Conservation (phyloP, 2,888 invertebrate species). For the Boloria selene region DNA sequence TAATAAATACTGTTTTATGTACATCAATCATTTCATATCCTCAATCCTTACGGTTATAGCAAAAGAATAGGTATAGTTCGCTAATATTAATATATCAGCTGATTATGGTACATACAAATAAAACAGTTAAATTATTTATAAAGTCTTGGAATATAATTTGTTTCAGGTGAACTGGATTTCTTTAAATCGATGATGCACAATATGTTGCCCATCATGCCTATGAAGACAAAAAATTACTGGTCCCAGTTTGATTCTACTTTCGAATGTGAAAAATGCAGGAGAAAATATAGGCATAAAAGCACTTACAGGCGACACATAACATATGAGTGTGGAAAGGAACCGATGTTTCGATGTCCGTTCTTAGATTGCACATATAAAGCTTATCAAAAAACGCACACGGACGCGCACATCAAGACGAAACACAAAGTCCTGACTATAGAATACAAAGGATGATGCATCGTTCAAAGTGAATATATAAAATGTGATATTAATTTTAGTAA, state of each 20-base stretch:
- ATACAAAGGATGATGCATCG: conserved; percentile 63
- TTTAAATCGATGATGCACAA: conserved; percentile 78
- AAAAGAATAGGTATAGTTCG: background rate
- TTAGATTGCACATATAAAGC: conserved; percentile 77
- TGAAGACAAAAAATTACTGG: conserved; percentile 80
- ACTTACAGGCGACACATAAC: conserved; percentile 87
- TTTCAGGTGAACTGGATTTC: conserved; percentile 80
- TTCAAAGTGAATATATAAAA: conserved; percentile 46
- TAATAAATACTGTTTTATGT: conserved; percentile 55
- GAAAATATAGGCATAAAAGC: conserved; percentile 88
- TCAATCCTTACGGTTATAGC: background rate
- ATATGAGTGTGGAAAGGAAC: conserved; percentile 85
- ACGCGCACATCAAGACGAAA: conserved; percentile 78
- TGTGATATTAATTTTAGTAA: conserved; percentile 75
- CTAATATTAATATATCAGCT: background rate
- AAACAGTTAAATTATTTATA: conserved; percentile 21
- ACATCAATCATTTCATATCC: conserved; percentile 29
- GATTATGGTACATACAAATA: conserved; percentile 39
- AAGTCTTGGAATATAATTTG: conserved; percentile 52
- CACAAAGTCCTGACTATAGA: conserved; percentile 84
- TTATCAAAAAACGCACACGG: conserved; percentile 78
- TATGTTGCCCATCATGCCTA: conserved; percentile 73
- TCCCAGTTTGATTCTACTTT: conserved; percentile 73
- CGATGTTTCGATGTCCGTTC: conserved; percentile 77
- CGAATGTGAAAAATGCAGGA: conserved; percentile 86